Percentiles rank a stretch among this genome's conserved stretches.
Conservation (phyloP, 2,797 vertebrate species). For the Ispidina picta region DNA sequence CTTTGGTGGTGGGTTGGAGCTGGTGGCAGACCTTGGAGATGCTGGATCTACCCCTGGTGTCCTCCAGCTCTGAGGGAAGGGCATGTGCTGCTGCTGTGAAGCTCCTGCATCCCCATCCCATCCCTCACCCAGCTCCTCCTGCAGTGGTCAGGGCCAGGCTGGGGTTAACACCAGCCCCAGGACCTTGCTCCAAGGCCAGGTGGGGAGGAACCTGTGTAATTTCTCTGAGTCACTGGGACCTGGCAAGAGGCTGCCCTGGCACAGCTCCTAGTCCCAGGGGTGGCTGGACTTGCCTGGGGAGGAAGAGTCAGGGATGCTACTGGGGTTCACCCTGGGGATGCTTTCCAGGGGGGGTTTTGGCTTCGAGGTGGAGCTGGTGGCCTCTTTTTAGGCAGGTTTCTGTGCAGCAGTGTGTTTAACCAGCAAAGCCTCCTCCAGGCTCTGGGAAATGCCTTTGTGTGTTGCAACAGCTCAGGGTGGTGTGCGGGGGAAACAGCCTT, state of each 20-base stretch:
- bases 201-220: background rate
- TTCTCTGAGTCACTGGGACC: background rate
- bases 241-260: background rate
- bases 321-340: fast-evolving
- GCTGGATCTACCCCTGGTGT: fast-evolving
- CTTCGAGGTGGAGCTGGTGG: background rate
- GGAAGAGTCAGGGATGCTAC: fast-evolving
- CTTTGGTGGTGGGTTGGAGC: background rate
- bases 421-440: background rate
- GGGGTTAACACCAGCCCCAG: background rate
- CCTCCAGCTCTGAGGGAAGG: background rate
- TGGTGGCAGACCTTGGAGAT: background rate
- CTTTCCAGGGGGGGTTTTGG: background rate
- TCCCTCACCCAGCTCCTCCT: background rate
- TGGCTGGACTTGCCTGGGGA: background rate
- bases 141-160: fast-evolving
- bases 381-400: background rate
- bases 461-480: fast-evolving
- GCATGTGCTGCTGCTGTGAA: fast-evolving
- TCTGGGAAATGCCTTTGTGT: background rate
- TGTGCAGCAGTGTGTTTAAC: background rate
- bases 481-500: background rate
- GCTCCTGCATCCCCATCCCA: background rate
- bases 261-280: background rate
- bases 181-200: fast-evolving